Base-by-base conservation (phyloP, 2,797 vertebrate species). In the Apodemus agrarius region DNA sequence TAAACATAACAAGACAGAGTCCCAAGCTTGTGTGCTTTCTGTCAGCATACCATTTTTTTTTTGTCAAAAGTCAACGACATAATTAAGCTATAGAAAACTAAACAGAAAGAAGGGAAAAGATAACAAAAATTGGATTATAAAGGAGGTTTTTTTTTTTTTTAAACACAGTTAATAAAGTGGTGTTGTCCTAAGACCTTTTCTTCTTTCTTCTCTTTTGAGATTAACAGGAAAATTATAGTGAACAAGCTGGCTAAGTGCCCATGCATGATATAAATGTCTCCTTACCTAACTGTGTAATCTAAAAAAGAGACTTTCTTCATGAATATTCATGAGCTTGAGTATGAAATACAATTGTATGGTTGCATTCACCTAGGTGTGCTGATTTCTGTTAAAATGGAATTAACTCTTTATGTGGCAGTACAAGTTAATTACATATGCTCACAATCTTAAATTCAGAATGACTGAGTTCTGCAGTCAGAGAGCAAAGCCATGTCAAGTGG, bases 1-100 rank as follows among this genome's bases (percentile, higher is more conserved):
- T 88, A 95, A 98, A 93, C 21, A 97, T 90, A 96, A 52, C 2
- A 31, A 83, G 31, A 97, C 83, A 96, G 85, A 92, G 75, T 85
- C 76, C 65, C 94, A 92, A 93, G 96, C 82, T 74, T 49, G 52
- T 87, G 59, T 59, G 40, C 49, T 95, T 94, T 93, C 81, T 96
- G 76, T 61, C 95, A 97, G 95, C 69, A 65, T 10, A 96, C 81
- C 57, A 90, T 83, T 93, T 90, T 89, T 89, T 83, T 93, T 90
- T 89, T 76, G 52, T 86, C 61, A 91, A 89, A 21, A 93, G 37
- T 61, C 80, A 63, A 1, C 10, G 6, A 93, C 69, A 93, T 74
- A 96, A 79, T 78, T 74, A 86, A 92, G 96, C 86, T 61, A 88
- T 0, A 80, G 52, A 17, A 31, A 97, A 91, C 0, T 85, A 79